phyloP scores from a whole-genome alignment of 2,113 vertebrate genomes.

The Brachyhypopomus occidentalis region DNA sequence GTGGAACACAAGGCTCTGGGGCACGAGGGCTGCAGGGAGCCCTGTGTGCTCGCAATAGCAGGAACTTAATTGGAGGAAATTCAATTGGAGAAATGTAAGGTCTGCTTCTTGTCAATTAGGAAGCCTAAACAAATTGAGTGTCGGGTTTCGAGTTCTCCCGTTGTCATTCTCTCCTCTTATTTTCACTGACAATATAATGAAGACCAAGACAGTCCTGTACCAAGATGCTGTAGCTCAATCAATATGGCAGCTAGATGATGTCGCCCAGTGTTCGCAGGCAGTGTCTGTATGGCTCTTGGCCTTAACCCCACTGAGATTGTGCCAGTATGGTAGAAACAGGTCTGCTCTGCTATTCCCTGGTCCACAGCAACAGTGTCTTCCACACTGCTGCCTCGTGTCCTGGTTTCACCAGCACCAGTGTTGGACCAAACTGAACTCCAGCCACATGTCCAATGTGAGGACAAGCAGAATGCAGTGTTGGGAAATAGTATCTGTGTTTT shows the following conservation, averaged over 20 bases:
- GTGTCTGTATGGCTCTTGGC: no score
- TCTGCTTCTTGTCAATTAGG: slow-evolving; percentile 6
- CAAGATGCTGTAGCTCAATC: not conserved
- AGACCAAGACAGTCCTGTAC: not conserved
- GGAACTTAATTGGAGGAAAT: slow-evolving; percentile 43
- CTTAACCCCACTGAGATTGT: no score
- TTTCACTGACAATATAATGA: not conserved
- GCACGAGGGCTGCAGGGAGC: no score
- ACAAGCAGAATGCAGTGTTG: no score
- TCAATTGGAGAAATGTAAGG: slow-evolving; percentile 50
- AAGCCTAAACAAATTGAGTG: not conserved
- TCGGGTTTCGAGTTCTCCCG: not conserved
- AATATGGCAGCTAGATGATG: not conserved
- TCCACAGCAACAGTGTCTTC: not conserved
- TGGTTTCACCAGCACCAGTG: not conserved
- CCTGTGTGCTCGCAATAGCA: slow-evolving; percentile 17
- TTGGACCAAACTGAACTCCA: not conserved
- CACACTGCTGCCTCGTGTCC: not conserved
- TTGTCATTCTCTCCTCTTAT: not conserved
- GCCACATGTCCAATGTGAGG: no score
- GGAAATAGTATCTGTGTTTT: no score
- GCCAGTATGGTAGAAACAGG: no score
- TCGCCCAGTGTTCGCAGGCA: no score
- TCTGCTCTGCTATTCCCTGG: not conserved
- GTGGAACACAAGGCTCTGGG: no score